phyloP scores from a whole-genome alignment of 2,888 invertebrate genomes.

The Podabrus alpinus region DNA sequence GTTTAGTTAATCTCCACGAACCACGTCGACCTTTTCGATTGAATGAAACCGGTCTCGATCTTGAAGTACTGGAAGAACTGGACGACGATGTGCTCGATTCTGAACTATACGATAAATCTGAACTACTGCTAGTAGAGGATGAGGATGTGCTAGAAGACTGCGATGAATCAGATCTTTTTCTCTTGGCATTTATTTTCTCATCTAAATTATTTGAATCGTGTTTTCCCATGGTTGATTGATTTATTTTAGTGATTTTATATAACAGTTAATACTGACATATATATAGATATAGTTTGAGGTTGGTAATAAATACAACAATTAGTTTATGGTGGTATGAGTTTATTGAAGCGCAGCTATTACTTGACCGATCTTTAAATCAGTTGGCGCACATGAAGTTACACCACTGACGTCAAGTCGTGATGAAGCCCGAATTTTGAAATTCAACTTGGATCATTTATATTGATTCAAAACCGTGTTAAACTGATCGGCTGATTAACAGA shows the following conservation, averaged over 20 bases:
- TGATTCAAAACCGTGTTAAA: too few relatives aligned
- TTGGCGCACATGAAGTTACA: too few relatives aligned
- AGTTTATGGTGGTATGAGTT: too few relatives aligned
- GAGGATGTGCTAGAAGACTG: conserved; percentile 80
- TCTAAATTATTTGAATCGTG: conserved; percentile 70
- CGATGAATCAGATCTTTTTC: conserved; percentile 68
- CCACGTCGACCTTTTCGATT: conserved; percentile 63
- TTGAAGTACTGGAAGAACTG: conserved; percentile 64
- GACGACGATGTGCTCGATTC: conserved; percentile 61
- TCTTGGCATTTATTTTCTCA: conserved; percentile 66
- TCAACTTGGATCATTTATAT: too few relatives aligned
- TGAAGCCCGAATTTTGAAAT: too few relatives aligned
- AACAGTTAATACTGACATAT: not conserved
- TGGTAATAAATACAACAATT: not conserved
- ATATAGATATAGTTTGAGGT: not conserved
- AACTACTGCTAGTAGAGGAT: conserved; percentile 81
- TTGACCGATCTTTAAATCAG: too few relatives aligned
- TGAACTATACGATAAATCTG: conserved; percentile 64
- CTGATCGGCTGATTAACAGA: too few relatives aligned
- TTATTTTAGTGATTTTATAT: too few relatives aligned
- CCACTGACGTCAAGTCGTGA: too few relatives aligned
- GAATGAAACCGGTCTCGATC: conserved; percentile 66
- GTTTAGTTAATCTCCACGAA: conserved; percentile 30
- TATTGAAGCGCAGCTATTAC: too few relatives aligned
- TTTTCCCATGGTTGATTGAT: not conserved